These are phyloP conservation scores for Lordiphosa collinella DNA, from an alignment of 1,140 invertebrate species.

Conservation along the genomic window DNA sequence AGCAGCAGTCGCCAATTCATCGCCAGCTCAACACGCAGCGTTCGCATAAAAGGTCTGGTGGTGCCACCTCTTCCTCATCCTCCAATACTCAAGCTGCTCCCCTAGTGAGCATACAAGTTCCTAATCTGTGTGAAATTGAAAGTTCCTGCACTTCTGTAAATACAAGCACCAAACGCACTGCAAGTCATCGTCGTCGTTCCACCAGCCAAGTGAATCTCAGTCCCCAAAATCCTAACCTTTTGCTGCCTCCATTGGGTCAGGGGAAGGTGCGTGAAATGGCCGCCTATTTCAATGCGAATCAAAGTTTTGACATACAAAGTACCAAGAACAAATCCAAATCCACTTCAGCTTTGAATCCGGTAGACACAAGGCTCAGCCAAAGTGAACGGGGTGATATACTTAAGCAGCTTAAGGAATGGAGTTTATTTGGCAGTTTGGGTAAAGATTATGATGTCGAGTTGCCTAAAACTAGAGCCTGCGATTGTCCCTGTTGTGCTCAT, in stretches of 20 bases:
- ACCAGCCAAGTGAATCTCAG: constrained; percentile 61
- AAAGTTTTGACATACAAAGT: too few species aligned
- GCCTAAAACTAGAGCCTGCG: constrained; percentile 22
- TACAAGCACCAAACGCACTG: constrained; percentile 61
- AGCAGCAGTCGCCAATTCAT: too few species aligned
- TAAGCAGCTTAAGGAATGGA: constrained; percentile 82
- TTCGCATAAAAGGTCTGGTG: constrained; percentile 68
- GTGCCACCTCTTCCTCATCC: constrained; percentile 21
- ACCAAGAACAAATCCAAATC: constrained; percentile 50
- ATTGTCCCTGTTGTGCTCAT: constrained; percentile 61
- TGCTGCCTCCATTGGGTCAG: constrained; percentile 48
- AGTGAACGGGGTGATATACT: constrained; percentile 81
- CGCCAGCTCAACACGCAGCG: constrained; percentile 65
- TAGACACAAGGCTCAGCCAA: constrained; percentile 69
- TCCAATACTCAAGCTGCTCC: constrained; percentile 13
- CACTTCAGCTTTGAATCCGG: constrained; percentile 46
- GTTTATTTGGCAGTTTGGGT: constrained; percentile 79
- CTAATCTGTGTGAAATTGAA: constrained; percentile 69
- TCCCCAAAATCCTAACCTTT: constrained; percentile 30
- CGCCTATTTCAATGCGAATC: constrained; percentile 81
- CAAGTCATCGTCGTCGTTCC: constrained; percentile 31
- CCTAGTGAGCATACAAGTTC: constrained; percentile 58
- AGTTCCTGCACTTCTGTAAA: constrained; percentile 75
- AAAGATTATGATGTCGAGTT: constrained; percentile 59
- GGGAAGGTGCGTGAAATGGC: constrained; percentile 81